Evolutionary conservation across 2,113 vertebrate genomes (phyloP).

Genomic region (Myrmophylax atrothorax): DNA sequence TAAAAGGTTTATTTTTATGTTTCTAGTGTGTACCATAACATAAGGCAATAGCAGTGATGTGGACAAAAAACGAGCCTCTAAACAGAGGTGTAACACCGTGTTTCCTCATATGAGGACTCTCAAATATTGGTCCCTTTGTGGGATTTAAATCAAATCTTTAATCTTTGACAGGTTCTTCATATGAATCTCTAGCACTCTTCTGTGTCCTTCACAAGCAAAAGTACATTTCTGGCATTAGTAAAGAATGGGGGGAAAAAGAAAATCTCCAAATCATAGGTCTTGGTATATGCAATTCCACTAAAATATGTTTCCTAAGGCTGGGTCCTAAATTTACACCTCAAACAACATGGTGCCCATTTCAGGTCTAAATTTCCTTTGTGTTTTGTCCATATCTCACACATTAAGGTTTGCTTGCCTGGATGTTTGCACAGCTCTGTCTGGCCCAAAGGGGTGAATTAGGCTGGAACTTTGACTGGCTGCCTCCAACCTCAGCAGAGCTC

Average conservation of each 20-base stretch:
- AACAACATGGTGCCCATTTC: background rate
- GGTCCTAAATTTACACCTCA: background rate
- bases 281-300: background rate
- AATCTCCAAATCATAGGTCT: background rate
- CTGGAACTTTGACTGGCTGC: background rate
- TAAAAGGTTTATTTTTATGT: background rate
- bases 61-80: background rate
- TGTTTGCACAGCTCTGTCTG: background rate
- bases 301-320: background rate
- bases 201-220: background rate
- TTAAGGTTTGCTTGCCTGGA: background rate
- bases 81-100: background rate
- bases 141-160: background rate
- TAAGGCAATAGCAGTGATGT: background rate
- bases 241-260: background rate
- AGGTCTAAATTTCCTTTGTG: background rate
- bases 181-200: background rate
- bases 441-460: background rate
- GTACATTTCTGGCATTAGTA: background rate
- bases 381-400: background rate
- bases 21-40: background rate
- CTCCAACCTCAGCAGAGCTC: background rate
- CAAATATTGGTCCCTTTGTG: background rate
- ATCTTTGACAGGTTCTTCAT: background rate
- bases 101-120: background rate